These are phyloP conservation scores for Eupeodes corollae DNA, from an alignment of 1,140 invertebrate species.

Conservation along the genomic window DNA sequence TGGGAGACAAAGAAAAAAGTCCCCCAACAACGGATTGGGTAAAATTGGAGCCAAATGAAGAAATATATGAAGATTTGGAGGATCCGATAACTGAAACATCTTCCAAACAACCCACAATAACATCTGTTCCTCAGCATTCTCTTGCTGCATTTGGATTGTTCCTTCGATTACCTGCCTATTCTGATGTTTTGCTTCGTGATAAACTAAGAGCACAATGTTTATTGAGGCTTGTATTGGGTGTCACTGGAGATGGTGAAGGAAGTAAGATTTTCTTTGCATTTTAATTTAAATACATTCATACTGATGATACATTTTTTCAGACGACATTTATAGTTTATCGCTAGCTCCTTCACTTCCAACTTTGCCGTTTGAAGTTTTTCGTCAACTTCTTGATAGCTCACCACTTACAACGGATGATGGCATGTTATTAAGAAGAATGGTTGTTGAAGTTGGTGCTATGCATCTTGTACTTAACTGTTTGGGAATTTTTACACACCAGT, in stretches of 20 bases:
- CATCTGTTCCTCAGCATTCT: constrained; percentile 72
- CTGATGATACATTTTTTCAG: constrained; percentile 23
- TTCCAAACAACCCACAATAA: constrained; percentile 26
- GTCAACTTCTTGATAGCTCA: constrained; percentile 64
- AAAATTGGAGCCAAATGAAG: constrained; percentile 57
- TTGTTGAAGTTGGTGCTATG: constrained; percentile 71
- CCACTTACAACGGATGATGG: constrained; percentile 74
- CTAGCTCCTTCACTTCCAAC: constrained; percentile 69
- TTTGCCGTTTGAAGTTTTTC: constrained; percentile 75
- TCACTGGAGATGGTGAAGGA: constrained; percentile 83
- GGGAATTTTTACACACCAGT: constrained; percentile 79
- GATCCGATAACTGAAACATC: constrained; percentile 37
- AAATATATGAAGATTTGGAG: constrained; percentile 56
- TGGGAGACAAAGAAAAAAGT: constrained; percentile 41
- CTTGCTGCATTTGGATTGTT: constrained; percentile 82
- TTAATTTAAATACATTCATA: neutral
- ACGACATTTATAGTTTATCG: constrained; percentile 63
- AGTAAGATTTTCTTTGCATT: constrained; percentile 40
- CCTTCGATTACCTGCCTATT: constrained; percentile 76
- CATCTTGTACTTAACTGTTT: constrained; percentile 75
- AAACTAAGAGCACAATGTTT: constrained; percentile 74
- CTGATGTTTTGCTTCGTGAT: constrained; percentile 73
- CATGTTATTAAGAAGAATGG: constrained; percentile 59
- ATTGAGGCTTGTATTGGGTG: constrained; percentile 72
- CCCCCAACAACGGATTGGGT: constrained; percentile 62